These are phyloP conservation scores for Coreius guichenoti DNA, from an alignment of 2,797 vertebrate species.

Conservation along the genomic window DNA sequence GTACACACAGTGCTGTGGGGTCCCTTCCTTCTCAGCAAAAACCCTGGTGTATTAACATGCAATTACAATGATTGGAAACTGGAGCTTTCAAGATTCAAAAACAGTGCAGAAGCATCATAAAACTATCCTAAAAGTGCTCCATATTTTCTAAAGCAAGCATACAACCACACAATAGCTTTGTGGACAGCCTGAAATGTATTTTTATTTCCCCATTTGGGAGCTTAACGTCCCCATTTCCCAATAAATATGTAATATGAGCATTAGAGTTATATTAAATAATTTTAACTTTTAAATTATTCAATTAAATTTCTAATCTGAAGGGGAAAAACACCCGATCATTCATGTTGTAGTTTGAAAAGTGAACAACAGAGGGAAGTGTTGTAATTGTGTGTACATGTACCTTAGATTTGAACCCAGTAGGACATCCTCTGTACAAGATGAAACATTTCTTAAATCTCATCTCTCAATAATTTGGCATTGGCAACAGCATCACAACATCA, in stretches of 20 bases:
- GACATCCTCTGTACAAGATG: background rate
- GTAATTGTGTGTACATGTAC: background rate
- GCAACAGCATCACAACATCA: background rate
- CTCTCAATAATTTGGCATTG: background rate
- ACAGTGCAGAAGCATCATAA: background rate
- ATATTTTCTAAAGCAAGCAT: background rate
- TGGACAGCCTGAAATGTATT: too few species aligned
- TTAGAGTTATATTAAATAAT: background rate
- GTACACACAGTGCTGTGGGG: conserved; percentile 62
- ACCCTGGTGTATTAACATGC: conserved; percentile 10
- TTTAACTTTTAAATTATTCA: background rate
- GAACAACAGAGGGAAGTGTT: conserved; percentile 25
- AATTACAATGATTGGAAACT: background rate
- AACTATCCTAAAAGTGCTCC: background rate
- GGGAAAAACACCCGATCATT: too few species aligned
- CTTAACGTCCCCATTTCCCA: background rate
- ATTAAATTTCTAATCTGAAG: background rate
- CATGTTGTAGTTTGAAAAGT: background rate
- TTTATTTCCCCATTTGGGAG: too few species aligned
- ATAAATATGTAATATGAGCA: background rate
- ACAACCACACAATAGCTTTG: background rate
- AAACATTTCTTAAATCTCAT: background rate
- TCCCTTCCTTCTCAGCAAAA: conserved; percentile 57
- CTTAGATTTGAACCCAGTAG: background rate
- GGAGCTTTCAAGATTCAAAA: background rate